Conservation (phyloP, 2,888 invertebrate species). For the Meliscaeva auricollis region DNA sequence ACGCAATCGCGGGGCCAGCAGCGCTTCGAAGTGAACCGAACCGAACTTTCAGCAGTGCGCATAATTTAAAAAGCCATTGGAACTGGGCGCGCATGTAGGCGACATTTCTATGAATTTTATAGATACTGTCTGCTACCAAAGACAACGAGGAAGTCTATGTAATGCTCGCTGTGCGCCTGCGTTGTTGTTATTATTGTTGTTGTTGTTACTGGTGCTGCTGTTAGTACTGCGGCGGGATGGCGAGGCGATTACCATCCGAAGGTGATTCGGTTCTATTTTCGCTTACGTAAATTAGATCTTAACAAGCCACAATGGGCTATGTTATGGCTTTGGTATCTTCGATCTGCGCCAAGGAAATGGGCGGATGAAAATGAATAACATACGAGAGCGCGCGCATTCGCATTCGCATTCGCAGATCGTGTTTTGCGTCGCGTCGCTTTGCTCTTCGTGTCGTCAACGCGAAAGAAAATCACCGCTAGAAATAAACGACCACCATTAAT, state of each 20-base stretch:
- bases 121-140: constrained; percentile 75
- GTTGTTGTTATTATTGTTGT: constrained; percentile 19
- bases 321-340: constrained; percentile 71
- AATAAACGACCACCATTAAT: constrained; percentile 47
- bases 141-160: constrained; percentile 75
- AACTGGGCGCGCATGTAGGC: constrained; percentile 76
- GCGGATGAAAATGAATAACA: constrained; percentile 72
- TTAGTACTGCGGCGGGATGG: constrained; percentile 42
- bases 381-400: constrained; percentile 55
- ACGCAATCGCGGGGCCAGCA: constrained; percentile 15
- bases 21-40: constrained; percentile 28
- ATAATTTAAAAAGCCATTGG: constrained; percentile 73
- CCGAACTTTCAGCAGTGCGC: constrained; percentile 69
- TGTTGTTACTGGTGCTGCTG: not conserved
- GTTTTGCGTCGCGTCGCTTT: constrained; percentile 26
- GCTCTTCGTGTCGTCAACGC: constrained; percentile 41
- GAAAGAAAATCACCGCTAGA: constrained; percentile 59
- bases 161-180: constrained; percentile 27
- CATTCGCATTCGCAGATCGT: constrained; percentile 34
- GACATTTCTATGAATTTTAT: constrained; percentile 76
- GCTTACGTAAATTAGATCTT: constrained; percentile 76
- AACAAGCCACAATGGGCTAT: constrained; percentile 75
- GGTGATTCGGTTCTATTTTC: constrained; percentile 76
- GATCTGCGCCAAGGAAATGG: constrained; percentile 74
- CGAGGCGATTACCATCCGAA: constrained; percentile 76